Base-by-base conservation (phyloP, 1,140 invertebrate genomes). In the Stratiolaelaps scimitus region DNA sequence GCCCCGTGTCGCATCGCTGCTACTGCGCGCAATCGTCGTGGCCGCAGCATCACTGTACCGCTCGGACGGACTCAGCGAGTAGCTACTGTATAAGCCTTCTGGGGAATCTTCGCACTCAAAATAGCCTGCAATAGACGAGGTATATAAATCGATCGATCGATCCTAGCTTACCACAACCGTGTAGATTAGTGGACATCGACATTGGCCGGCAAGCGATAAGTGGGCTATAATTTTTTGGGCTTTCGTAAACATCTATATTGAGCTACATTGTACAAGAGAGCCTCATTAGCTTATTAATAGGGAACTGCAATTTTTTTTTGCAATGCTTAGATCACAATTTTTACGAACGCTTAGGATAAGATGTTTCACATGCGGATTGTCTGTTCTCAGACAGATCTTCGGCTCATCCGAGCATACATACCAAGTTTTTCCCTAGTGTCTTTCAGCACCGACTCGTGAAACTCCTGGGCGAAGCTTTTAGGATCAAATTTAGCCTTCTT, bases 391-490 rank as follows among this genome's bases (percentile, higher is more conserved):
- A n/a, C n/a, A n/a, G n/a, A n/a, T n/a, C n/a, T n/a, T n/a, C n/a
- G n/a, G n/a, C n/a, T n/a, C n/a, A n/a, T n/a, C n/a, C n/a, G n/a
- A n/a, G n/a, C n/a, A n/a, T n/a, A 19, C 53, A 17, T 60, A 60
- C 53, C 15, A 26, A 60, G 53, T 60, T 60, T 60, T 60, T 60
- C 53, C 53, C 53, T 60, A 60, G 53, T 60, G 34, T 60, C 53
- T 34, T 60, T 60, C 53, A 60, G 53, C 53, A 60, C 53, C 26
- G 53, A 60, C 53, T 60, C 53, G 53, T 60, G 53, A 34, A 60
- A 60, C 53, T 60, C 53, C 53, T 60, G 53, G 34, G 53, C 53
- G 23, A 60, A 60, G 53, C 53, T 60, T 60, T 60, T 60, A 13
- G 53, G 53, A 26, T 60, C 53, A 60, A 60, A 60, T 60, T 23